Evolutionary conservation across 1,140 invertebrate genomes (phyloP).

Genomic region (Drosophila leontia): DNA sequence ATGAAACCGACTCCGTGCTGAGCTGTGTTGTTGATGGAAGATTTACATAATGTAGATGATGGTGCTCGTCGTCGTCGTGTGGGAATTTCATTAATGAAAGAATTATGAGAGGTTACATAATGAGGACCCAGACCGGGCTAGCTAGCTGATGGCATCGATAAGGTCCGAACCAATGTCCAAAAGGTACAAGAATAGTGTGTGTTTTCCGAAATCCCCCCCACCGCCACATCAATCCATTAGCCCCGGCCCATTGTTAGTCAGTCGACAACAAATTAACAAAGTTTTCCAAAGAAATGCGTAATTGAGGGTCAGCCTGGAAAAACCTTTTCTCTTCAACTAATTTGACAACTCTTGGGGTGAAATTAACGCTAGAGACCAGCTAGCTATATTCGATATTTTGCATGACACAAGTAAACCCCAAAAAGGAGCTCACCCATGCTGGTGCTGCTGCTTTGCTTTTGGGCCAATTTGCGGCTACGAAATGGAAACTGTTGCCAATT

Average conservation of each 20-base stretch:
- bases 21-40: constrained; percentile 55
- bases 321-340: constrained; percentile 41
- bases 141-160: constrained; percentile 39
- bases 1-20: constrained; percentile 70
- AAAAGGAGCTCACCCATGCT: constrained; percentile 39
- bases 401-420: constrained; percentile 23
- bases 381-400: constrained; percentile 35
- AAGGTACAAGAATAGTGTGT: constrained; percentile 8
- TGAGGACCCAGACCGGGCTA: constrained; percentile 39
- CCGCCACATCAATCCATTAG: constrained; percentile 20
- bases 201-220: constrained; percentile 5
- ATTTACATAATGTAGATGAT: constrained; percentile 77
- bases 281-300: constrained; percentile 75
- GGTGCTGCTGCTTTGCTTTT: constrained; percentile 23
- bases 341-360: constrained; percentile 48
- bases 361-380: constrained; percentile 40
- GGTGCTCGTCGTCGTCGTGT: constrained; percentile 56
- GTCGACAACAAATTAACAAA: constrained; percentile 78
- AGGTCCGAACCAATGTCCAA: constrained; percentile 30
- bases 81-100: constrained; percentile 83
- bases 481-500: constrained; percentile 81
- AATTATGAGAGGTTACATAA: constrained; percentile 83
- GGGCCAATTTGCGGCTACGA: constrained; percentile 65
- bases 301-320: constrained; percentile 44
- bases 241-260: constrained; percentile 57